A percentile compares a stretch with the other conserved stretches of the same genome.
Conservation (phyloP, 2,113 vertebrate species). For the Speoplatyrhinus poulsoni region DNA sequence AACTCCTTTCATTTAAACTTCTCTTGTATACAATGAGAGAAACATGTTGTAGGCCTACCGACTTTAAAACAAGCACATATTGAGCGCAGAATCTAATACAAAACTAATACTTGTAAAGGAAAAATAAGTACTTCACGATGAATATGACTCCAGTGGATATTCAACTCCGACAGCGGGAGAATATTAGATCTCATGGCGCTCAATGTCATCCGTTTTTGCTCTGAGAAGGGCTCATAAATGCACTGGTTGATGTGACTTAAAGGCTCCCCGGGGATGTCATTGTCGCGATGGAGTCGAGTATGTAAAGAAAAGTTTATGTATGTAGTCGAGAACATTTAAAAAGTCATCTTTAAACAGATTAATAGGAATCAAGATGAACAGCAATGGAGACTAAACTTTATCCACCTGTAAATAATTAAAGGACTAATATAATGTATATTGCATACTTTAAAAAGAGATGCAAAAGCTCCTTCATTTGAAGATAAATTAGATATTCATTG, state of each 20-base stretch:
- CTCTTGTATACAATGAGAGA: slow-evolving; percentile 8
- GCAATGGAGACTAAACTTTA: slow-evolving; percentile 42
- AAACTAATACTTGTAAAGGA: slow-evolving; percentile 64
- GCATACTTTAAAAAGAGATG: too few species aligned
- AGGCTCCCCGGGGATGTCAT: slow-evolving; percentile 43
- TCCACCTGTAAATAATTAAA: slow-evolving; percentile 1
- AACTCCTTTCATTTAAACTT: slow-evolving; percentile 56
- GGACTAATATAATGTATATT: not conserved
- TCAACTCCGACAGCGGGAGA: slow-evolving; percentile 23
- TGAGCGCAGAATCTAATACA: slow-evolving; percentile 63
- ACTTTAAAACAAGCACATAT: slow-evolving; percentile 55
- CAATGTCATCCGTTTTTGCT: slow-evolving; percentile 53
- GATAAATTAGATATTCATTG: too few species aligned
- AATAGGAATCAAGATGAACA: slow-evolving; percentile 37
- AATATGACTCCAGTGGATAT: slow-evolving; percentile 48
- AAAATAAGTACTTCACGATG: slow-evolving; percentile 44
- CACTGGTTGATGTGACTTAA: slow-evolving; percentile 58
- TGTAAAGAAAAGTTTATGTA: too few species aligned
- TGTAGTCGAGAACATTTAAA: slow-evolving; percentile 28
- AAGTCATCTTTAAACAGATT: slow-evolving; percentile 29
- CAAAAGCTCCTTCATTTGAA: too few species aligned
- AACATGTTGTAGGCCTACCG: slow-evolving; percentile 35
- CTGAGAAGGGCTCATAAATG: slow-evolving; percentile 61
- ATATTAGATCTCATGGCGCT: slow-evolving; percentile 62
- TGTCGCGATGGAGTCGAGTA: not conserved